Evolutionary conservation across 1,140 invertebrate genomes (phyloP), one percentile per base, ranked within the genome.

Genomic region (Aphelinus certus): DNA sequence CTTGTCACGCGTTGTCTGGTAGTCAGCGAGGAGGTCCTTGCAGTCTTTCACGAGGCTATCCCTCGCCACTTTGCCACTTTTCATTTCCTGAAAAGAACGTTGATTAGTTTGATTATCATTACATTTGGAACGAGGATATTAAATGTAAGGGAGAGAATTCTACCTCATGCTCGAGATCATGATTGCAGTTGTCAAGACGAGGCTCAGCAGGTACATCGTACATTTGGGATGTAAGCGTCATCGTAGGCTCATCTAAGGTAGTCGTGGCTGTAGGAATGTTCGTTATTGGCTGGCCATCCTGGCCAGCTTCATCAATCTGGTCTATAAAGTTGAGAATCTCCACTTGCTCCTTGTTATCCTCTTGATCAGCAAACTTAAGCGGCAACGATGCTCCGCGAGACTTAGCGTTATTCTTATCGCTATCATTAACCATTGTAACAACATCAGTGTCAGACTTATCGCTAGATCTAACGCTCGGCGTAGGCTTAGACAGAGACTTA

Each of bases 221-320:
- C 4, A 6, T 85, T 87, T 86, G 85, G 85, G 84, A 79, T 84
- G 77, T 87, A 88, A 87, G 87, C 87, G 87, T 88, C 87, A 88
- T 88, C 85, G 83, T 88, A 88, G 87, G 87, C 4, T 88, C 85
- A 53, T 88, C 64, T 55, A 64, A 76, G 70, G 63, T 76, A 72
- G 68, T 71, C 74, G 60, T 83, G 82, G 81, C 26, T 85, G 81
- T 87, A 86, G 87, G 86, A 87, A 87, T 88, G 86, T 87, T 84
- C 81, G 83, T 82, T 81, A 81, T 81, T 81, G 62, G 57, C 10
- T 48, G 64, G 42, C 51, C 7, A 9, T 73, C 56, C n/a, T 48
- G 10, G 46, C n/a, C 53, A 47, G 48, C 61, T 10, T 47, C 47
- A n/a, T 56, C 48, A 47, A 61, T 57, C 49, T 67, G 51, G 51